Evolutionary conservation across 2,797 vertebrate species (phyloP), one percentile per base, ranked within the genome.

Genomic region (Sebastes reedi): DNA sequence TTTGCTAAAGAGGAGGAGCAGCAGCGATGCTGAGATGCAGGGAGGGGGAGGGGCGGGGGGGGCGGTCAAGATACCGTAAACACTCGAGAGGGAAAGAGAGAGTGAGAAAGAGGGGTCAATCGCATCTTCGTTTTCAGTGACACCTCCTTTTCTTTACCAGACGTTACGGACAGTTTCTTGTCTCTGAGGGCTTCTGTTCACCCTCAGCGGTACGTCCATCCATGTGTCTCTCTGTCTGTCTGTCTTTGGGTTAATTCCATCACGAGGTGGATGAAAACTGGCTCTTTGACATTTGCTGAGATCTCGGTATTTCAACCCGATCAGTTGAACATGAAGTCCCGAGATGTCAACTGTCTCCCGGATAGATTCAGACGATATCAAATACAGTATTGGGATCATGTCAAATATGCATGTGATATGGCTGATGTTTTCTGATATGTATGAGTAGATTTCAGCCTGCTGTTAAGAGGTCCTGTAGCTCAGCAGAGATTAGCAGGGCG

Each of bases 1-100:
- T 94, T 93, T 88, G 87, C 81, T 92, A 88, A 92, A 89, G 90
- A 90, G 87, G 80, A 91, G 90, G 90, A 91, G 90, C 86, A 89
- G 92, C 90, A 90, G 82, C 29, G 22, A 85, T 76, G 86, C 86
- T 79, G 91, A 92, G 89, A 90, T 92, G 88, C 86, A 82, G 82
- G 79, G 42, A 10, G 70, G 67, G 61, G 64, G 2, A 0, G 2
- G 5, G 39, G 39, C 5, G 39, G 5, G 39, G 59, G 59, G 29
- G 16, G 39, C 20, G 46, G 79, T 81, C 76, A 70, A 72, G 70
- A 73, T 72, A 66, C 77, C 4, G 20, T 66, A 59, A 82, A 82
- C 74, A 84, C 72, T 67, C 14, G 6, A 79, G 81, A 88, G 77
- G 77, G 77, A 91, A 76, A 90, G 76, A 90, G 72, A 88, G 68